These are phyloP conservation scores for Chironomus tentans DNA, from an alignment of 2,888 invertebrate genomes.

Conservation along the genomic window DNA sequence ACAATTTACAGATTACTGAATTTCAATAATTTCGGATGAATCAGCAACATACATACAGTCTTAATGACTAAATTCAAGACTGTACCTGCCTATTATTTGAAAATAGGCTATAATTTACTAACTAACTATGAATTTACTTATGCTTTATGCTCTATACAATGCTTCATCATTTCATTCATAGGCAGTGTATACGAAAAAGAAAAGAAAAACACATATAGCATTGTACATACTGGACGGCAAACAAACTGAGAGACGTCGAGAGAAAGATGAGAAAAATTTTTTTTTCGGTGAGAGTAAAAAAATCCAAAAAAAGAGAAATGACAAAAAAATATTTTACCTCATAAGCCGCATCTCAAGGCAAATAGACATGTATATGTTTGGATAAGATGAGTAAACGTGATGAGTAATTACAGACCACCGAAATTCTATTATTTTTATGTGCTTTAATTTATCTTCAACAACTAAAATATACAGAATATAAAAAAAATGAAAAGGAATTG, in stretches of 20 bases:
- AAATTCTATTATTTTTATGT: neutral
- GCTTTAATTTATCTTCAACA: neutral
- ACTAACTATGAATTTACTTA: neutral
- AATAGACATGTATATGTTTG: neutral
- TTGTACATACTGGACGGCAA: neutral
- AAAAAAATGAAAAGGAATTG: neutral
- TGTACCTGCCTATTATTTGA: neutral
- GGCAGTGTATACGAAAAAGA: neutral
- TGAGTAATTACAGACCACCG: neutral
- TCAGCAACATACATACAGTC: conserved; percentile 1
- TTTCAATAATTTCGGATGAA: conserved; percentile 23
- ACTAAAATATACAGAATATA: neutral
- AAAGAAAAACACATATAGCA: neutral
- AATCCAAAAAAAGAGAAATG: neutral
- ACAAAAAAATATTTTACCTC: neutral
- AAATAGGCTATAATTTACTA: neutral
- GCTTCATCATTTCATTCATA: neutral
- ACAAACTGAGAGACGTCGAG: neutral
- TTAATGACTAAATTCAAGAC: conserved; percentile 7
- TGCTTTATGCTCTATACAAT: neutral
- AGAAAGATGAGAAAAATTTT: neutral
- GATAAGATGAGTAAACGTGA: neutral
- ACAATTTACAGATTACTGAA: conserved; percentile 23
- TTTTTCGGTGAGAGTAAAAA: neutral
- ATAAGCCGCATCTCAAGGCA: neutral